phyloP scores from a whole-genome alignment of 2,888 invertebrate species.

The Portevinia maculata region DNA sequence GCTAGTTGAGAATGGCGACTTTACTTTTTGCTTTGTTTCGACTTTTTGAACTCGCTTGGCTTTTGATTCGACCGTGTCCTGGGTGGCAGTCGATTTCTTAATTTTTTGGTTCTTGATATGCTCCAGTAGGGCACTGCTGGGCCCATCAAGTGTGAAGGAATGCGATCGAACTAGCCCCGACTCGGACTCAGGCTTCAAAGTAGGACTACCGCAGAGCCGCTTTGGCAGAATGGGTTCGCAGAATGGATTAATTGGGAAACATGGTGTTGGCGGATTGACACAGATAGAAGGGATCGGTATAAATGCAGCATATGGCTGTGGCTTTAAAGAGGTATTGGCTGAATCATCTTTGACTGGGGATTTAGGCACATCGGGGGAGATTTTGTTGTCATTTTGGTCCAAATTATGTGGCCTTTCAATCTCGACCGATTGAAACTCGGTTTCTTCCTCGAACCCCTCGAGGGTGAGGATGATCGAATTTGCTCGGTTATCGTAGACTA shows the following conservation, averaged over 20 bases:
- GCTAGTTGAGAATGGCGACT: slow-evolving; percentile 49
- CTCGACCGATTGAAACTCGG: slow-evolving; percentile 57
- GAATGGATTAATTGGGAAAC: slow-evolving; percentile 47
- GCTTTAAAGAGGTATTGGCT: slow-evolving; percentile 44
- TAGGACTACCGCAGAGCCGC: slow-evolving; percentile 79
- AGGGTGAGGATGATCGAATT: slow-evolving; percentile 76
- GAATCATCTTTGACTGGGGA: slow-evolving; percentile 44
- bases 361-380: slow-evolving; percentile 55
- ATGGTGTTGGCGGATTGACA: slow-evolving; percentile 80
- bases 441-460: slow-evolving; percentile 62
- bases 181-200: slow-evolving; percentile 74
- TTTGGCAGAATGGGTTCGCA: slow-evolving; percentile 70
- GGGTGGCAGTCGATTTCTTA: slow-evolving; percentile 75
- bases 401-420: slow-evolving; percentile 50
- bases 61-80: slow-evolving; percentile 80
- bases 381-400: slow-evolving; percentile 64
- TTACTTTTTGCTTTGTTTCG: slow-evolving; percentile 72
- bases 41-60: slow-evolving; percentile 80
- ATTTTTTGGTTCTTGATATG: slow-evolving; percentile 78
- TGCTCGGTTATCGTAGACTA: slow-evolving; percentile 79
- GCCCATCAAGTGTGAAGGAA: slow-evolving; percentile 90
- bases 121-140: slow-evolving; percentile 87
- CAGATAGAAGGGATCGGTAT: slow-evolving; percentile 78
- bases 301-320: slow-evolving; percentile 64
- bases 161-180: slow-evolving; percentile 86